Evolutionary conservation across 2,113 vertebrate species (phyloP).

Genomic region (Phycodurus eques): DNA sequence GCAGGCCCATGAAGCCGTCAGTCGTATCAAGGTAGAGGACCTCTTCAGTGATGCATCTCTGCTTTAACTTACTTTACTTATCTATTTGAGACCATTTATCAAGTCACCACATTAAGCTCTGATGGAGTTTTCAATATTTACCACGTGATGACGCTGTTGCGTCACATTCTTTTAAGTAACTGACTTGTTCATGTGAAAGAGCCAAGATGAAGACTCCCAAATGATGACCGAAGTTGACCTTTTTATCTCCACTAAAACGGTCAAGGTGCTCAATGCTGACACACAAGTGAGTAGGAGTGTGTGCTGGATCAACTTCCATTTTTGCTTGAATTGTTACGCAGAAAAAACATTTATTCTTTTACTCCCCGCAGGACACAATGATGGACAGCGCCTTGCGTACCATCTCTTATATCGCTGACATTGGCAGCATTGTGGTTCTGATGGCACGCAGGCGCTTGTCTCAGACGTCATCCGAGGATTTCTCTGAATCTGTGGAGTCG

Average conservation of each 20-base stretch:
- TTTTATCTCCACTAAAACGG: slow-evolving; percentile 97
- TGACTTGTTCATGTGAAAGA: slow-evolving; percentile 62
- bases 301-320: background rate
- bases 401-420: slow-evolving; percentile 97
- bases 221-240: slow-evolving; percentile 93
- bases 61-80: background rate
- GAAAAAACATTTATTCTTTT: slow-evolving; percentile 2
- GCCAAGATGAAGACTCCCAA: slow-evolving; percentile 87
- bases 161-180: background rate
- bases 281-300: slow-evolving; percentile 81
- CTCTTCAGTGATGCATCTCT: background rate
- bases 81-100: background rate
- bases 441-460: slow-evolving; percentile 93
- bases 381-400: slow-evolving; percentile 97
- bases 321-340: background rate
- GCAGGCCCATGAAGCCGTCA: slow-evolving; percentile 96
- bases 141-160: slow-evolving; percentile 53
- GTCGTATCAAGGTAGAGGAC: slow-evolving; percentile 87
- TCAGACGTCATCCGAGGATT: slow-evolving; percentile 86
- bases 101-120: background rate
- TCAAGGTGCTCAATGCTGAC: slow-evolving; percentile 97
- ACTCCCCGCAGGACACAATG: slow-evolving; percentile 84
- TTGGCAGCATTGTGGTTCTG: slow-evolving; percentile 93
- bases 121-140: slow-evolving; percentile 1
- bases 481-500: slow-evolving; percentile 83